Evolutionary conservation across 1,140 invertebrate species (phyloP), one percentile per base, ranked within the genome.

Genomic region (Sesamia nonagrioides): DNA sequence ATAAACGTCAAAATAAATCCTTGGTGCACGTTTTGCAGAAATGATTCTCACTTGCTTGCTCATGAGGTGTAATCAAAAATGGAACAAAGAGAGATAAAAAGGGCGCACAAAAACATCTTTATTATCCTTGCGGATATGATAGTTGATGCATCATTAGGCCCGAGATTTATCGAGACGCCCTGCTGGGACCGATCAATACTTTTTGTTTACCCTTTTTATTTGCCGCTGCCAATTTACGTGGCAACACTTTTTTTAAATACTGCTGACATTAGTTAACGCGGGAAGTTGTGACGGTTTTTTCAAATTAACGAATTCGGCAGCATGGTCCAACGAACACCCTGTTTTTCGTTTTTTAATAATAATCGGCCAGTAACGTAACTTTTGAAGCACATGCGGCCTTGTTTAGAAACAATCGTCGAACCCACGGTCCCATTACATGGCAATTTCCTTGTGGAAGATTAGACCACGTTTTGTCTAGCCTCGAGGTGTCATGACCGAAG

Each of bases 171-270:
- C 79, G 63, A 61, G 73, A 52, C 75, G 73, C 78, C 82, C 82
- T 60, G 84, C 83, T 80, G 84, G 45, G 85, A 86, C 58, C 81
- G 80, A 89, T 88, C 86, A 78, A 85, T 88, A 82, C 77, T 83
- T 84, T 82, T 82, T 84, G 75, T 54, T 61, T 66, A 60, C 71
- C 77, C 79, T 83, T 84, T 88, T 84, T 80, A 82, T 77, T 85
- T 77, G 79, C 69, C 66, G 56, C 33, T 42, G 78, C 72, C 79
- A 79, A 77, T 77, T 77, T 77, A 77, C 50, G 60, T 61, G 37
- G 61, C 42, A 77, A n/a, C 61, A 50, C 42, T 68, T 52, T 68
- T 77, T 75, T 50, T n/a, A n/a, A 40, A 37, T 56, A 54, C 37
- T 18, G 33, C 37, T 54, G 60, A 76, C 61, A 54, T 56, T 42